Base-by-base conservation (phyloP, 2,113 vertebrate genomes). In the Dicentrarchus labrax region DNA sequence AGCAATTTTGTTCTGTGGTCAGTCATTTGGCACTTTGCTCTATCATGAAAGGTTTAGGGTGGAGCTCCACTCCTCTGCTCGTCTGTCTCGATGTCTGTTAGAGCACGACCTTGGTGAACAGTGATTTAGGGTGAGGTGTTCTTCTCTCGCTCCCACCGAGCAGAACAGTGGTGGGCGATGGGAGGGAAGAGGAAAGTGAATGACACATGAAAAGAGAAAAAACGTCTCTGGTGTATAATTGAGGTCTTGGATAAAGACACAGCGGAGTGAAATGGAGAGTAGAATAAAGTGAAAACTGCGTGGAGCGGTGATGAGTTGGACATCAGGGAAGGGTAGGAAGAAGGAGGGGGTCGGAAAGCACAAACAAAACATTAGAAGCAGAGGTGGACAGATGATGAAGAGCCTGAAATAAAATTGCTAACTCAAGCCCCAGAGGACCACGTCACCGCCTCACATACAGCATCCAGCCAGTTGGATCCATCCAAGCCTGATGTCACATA, bases 21-120 rank as follows among this genome's bases (percentile, higher is more conserved):
- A 75, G 56, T 78, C 67, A 86, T 86, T 88, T 92, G 89, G 89
- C 88, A 17, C 57, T 57, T 76, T 54, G 48, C 74, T 86, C 86
- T 86, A 19, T 86, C 75, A 90, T 89, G 83, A 87, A 90, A 79
- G 75, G 61, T 72, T 78, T 64, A 78, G 81, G 87, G 86, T 76
- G 89, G 88, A 82, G 86, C 59, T 16, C 38, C 15, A 69, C 86
- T 87, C 72, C 73, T 77, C 56, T 68, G 54, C 75, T 84, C 16
- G 8, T 78, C 71, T 76, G 84, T 83, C 86, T 87, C 45, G 21
- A 21, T 48, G 24, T 75, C 62, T 83, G 64, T 11, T 4, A 11
- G 61, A 68, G 30, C 4, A 39, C 5, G 0, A 69, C 59, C 56
- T 68, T 17, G 61, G 36, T 48, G 70, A 65, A 13, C 16, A 1